These are phyloP conservation scores for Cerceris rybyensis DNA, from an alignment of 2,888 invertebrate genomes.

Conservation along the genomic window DNA sequence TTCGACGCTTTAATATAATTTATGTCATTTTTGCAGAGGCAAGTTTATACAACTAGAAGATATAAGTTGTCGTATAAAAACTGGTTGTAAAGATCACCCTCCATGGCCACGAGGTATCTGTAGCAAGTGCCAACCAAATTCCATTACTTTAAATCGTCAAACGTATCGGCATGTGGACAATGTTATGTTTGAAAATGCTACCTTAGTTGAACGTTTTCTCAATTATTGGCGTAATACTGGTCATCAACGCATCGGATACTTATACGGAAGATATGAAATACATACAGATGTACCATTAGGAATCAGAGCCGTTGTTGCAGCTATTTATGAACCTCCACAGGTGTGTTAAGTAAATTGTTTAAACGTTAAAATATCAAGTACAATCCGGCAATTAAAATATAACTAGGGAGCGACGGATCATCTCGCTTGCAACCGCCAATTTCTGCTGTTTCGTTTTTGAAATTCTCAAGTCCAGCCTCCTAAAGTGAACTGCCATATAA, in stretches of 20 bases:
- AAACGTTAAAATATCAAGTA: not conserved
- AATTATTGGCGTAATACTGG: slow-evolving; percentile 98
- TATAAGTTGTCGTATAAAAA: slow-evolving; percentile 95
- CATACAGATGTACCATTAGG: slow-evolving; percentile 96
- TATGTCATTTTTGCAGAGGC: slow-evolving; percentile 83
- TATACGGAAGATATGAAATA: slow-evolving; percentile 96
- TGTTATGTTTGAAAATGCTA: slow-evolving; percentile 97
- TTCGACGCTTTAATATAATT: not conserved
- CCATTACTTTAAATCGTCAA: slow-evolving; percentile 97
- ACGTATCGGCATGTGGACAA: slow-evolving; percentile 98
- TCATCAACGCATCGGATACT: slow-evolving; percentile 95
- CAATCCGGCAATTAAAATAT: no score
- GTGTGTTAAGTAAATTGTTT: slow-evolving; percentile 74
- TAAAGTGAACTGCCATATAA: no score
- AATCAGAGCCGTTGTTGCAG: slow-evolving; percentile 93
- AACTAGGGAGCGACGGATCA: no score
- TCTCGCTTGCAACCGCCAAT: no score
- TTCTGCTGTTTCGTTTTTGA: no score
- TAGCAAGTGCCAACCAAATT: slow-evolving; percentile 98
- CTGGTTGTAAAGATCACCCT: slow-evolving; percentile 97
- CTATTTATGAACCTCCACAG: slow-evolving; percentile 99
- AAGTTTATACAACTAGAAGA: slow-evolving; percentile 97
- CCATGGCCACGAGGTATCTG: slow-evolving; percentile 99
- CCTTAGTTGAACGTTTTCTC: slow-evolving; percentile 96
- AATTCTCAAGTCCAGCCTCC: no score